Base-by-base conservation (phyloP, 2,888 invertebrate genomes). In the Caenorhabditis uteleia region DNA sequence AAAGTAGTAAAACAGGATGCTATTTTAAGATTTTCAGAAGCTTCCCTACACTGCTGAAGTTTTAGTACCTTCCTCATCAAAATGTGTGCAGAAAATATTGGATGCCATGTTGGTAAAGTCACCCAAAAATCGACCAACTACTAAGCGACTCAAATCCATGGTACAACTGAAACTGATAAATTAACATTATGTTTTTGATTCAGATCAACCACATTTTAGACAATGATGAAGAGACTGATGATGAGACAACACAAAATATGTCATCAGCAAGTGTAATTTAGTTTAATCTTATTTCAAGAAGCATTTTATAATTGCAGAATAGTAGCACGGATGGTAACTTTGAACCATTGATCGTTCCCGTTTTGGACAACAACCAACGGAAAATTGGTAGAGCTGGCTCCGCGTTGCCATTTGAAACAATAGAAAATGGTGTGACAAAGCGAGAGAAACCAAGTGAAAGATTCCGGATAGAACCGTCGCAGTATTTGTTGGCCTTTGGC, bases 31-130 rank as follows among this genome's bases (percentile, higher is more conserved):
- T n/a, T 51, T 66, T 12, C 45, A 73, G 62, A 55, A 66, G 29
- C 51, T 77, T 6, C 77, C 77, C 3, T 77, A 77, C 36, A 58
- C 64, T 6, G 65, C 67, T 1, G 69, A 68, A 42, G 61, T 69
- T 3, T 33, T 77, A 5, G 62, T 75, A 0, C 74, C 77, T 4
- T 56, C 71, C 1, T 69, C 73, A 10, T 74, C 77, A 18, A 58
- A 58, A 36, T 50, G 50, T 8, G 56, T 68, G n/a, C 64, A 70
- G n/a, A 57, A 54, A 33, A 49, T 77, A 14, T 64, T 74, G 0
- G 71, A 75, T 39, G 47, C 54, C 2, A 66, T 76, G 42, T 68
- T 76, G 20, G 70, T 69, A 10, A 69, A 64, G 20, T 38, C 57
- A 20, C 68, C 73, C 12, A 48, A 51, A 8, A 21, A 40, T 5